These are phyloP conservation scores for Furnarius figulus DNA, from an alignment of 2,113 vertebrate species.

Conservation along the genomic window DNA sequence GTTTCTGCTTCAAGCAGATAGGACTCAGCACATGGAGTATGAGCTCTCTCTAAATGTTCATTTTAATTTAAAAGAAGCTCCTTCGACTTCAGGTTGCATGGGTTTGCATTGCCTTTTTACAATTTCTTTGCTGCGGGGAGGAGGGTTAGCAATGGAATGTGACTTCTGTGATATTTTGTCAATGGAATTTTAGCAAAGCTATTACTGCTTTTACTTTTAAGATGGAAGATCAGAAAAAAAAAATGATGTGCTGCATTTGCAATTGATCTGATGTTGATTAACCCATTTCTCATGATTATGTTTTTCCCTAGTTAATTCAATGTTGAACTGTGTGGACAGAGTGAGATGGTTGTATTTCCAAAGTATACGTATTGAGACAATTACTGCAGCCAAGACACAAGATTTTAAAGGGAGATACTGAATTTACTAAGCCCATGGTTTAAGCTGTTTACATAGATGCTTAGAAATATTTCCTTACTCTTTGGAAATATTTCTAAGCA, in stretches of 20 bases:
- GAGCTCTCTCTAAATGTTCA: neutral
- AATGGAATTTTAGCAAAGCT: neutral
- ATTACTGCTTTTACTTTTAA: neutral
- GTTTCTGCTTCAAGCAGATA: constrained; percentile 49
- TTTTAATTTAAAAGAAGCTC: constrained; percentile 36
- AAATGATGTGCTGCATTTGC: neutral
- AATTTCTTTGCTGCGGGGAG: neutral
- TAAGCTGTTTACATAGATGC: no score
- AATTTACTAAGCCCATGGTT: neutral
- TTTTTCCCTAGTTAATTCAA: neutral
- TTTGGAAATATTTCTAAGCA: neutral
- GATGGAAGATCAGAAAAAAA: neutral
- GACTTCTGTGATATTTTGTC: neutral
- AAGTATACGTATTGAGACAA: neutral
- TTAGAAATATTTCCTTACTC: no score
- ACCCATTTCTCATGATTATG: neutral
- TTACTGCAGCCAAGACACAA: neutral
- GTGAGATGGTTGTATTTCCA: neutral
- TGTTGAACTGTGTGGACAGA: neutral
- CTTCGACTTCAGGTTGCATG: neutral
- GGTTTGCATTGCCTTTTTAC: neutral
- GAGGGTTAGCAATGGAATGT: neutral
- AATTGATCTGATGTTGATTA: neutral
- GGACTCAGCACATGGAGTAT: neutral
- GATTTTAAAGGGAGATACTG: neutral